These are phyloP conservation scores for Rhodophaea formosa DNA, from an alignment of 2,888 invertebrate species.

Conservation along the genomic window DNA sequence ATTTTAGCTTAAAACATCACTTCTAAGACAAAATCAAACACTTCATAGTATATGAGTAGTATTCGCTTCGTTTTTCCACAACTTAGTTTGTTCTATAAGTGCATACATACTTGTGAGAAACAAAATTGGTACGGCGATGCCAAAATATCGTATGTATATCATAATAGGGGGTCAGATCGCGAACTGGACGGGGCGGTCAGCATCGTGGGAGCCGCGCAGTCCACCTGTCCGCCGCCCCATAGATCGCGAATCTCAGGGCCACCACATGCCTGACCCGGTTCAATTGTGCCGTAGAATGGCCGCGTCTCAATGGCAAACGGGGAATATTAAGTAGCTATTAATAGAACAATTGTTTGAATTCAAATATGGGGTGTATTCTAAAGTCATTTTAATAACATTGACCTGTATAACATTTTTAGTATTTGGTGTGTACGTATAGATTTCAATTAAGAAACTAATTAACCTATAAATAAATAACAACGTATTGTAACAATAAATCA, in stretches of 20 bases:
- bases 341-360: conserved; percentile 3
- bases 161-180: conserved; percentile 38
- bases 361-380: background rate
- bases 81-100: too few species aligned
- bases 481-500: too few species aligned
- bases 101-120: too few species aligned
- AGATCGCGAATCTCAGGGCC: conserved; percentile 36
- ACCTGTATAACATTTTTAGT: too few species aligned
- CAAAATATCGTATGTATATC: conserved; percentile 7
- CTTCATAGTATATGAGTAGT: too few species aligned
- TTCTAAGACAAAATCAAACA: too few species aligned
- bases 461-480: too few species aligned
- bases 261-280: conserved; percentile 19
- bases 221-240: conserved; percentile 52
- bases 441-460: too few species aligned
- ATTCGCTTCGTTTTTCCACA: too few species aligned
- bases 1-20: too few species aligned
- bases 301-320: conserved; percentile 8
- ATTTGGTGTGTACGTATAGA: too few species aligned
- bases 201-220: conserved; percentile 40
- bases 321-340: conserved; percentile 15
- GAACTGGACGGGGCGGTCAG: conserved; percentile 37
- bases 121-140: background rate
- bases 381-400: too few species aligned
- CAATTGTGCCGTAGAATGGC: conserved; percentile 8